phyloP scores from a whole-genome alignment of 2,113 vertebrate species.

The Sylvilagus bachmani region DNA sequence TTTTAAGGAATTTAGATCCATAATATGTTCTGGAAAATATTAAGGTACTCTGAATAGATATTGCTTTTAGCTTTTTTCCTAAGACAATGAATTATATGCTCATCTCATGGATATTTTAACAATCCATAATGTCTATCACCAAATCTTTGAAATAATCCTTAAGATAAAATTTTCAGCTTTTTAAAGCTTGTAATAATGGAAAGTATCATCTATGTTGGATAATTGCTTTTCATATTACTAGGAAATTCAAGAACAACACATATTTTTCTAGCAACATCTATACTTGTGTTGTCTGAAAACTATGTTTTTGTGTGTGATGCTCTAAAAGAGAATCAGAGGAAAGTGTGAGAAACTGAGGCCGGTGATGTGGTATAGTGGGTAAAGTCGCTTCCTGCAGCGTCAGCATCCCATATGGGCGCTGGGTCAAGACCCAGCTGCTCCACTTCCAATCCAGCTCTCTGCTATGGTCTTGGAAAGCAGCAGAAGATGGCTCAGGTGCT shows the following conservation, averaged over 20 bases:
- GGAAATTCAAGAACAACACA: neutral
- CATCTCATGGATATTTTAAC: neutral
- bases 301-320: neutral
- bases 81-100: neutral
- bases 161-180: neutral
- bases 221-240: neutral
- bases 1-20: constrained; percentile 10
- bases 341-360: too few species aligned
- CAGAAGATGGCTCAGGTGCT: too few species aligned
- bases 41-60: constrained; percentile 31
- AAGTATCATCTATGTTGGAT: neutral
- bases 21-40: constrained; percentile 9
- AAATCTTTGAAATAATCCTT: neutral
- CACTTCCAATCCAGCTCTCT: too few species aligned
- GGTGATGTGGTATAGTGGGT: too few species aligned
- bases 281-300: neutral
- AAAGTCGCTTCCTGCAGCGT: too few species aligned
- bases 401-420: too few species aligned
- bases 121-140: neutral
- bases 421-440: too few species aligned
- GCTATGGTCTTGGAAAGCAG: too few species aligned
- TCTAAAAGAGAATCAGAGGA: too few species aligned
- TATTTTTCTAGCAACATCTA: neutral
- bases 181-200: neutral
- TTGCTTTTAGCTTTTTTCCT: constrained; percentile 36